phyloP scores from a whole-genome alignment of 2,888 invertebrate genomes.

The Diploptera punctata region DNA sequence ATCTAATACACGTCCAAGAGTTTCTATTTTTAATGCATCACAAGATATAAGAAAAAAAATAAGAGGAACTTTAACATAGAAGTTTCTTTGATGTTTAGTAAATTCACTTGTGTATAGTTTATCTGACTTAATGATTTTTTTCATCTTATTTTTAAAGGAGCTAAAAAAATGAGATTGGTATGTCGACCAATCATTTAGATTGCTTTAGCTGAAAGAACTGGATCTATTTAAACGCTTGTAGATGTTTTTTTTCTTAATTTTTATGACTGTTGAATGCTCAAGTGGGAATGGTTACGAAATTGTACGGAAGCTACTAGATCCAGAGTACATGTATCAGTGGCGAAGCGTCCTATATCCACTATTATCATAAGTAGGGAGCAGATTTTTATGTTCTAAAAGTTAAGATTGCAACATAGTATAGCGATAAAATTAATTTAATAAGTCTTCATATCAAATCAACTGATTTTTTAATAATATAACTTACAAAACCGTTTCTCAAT shows the following conservation, averaged over 20 bases:
- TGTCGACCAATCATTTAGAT: not conserved
- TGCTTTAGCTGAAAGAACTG: not conserved
- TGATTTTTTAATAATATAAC: no score
- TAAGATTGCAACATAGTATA: no score
- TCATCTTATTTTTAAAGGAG: no score
- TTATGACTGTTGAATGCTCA: not conserved
- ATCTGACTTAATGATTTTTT: constrained; percentile 4
- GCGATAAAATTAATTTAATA: no score
- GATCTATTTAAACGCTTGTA: not conserved
- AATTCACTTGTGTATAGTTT: constrained; percentile 22
- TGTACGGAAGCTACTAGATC: not conserved
- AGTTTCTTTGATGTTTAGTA: constrained; percentile 25
- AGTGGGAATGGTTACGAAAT: not conserved
- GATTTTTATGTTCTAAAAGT: no score
- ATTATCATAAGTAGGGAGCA: no score
- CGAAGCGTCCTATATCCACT: no score
- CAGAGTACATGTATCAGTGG: no score
- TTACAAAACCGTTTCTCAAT: no score
- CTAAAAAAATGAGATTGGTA: not conserved
- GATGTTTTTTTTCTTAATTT: not conserved
- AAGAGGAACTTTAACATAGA: constrained; percentile 6
- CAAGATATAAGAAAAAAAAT: constrained; percentile 17
- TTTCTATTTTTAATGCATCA: constrained; percentile 24
- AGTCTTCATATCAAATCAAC: no score
- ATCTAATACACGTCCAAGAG: constrained; percentile 13